Percentiles rank a stretch among this genome's conserved stretches.
These are phyloP conservation scores for Tamandua tetradactyla DNA, from an alignment of 2,797 vertebrate genomes.

Conservation along the genomic window DNA sequence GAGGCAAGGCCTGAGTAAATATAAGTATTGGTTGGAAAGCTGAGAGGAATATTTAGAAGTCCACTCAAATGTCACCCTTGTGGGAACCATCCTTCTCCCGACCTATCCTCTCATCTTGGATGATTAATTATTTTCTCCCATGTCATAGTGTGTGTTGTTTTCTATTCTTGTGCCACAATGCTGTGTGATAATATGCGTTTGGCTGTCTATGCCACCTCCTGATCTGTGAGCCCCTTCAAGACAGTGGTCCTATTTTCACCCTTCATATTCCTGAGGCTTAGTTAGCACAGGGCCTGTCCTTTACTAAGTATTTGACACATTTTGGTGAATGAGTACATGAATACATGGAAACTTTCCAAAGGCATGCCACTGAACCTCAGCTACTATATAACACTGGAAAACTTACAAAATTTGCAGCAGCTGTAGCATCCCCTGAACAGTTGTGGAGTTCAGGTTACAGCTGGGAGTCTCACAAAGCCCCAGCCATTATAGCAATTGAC, in stretches of 20 bases:
- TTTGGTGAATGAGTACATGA: slow-evolving; percentile 29
- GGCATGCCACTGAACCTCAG: neutral
- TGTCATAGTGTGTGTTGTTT: neutral
- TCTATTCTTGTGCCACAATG: neutral
- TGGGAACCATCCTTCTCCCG: neutral
- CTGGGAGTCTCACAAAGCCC: slow-evolving; percentile 14
- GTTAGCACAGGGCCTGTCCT: neutral
- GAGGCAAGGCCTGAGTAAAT: neutral
- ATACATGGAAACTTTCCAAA: slow-evolving; percentile 27
- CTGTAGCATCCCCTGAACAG: slow-evolving; percentile 36
- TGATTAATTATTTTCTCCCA: neutral
- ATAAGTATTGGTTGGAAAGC: neutral
- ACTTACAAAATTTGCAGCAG: slow-evolving; percentile 30
- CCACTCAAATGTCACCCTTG: neutral
- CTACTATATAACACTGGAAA: neutral
- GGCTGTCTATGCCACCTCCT: neutral
- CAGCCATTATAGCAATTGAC: slow-evolving; percentile 11
- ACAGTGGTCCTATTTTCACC: neutral
- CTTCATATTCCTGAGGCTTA: neutral
- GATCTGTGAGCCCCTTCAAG: neutral
- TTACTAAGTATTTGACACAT: neutral
- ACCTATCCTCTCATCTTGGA: neutral
- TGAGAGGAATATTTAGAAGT: neutral
- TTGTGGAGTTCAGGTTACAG: slow-evolving; percentile 45
- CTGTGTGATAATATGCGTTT: neutral